phyloP scores from a whole-genome alignment of 2,113 vertebrate genomes.

The Vicugna pacos region DNA sequence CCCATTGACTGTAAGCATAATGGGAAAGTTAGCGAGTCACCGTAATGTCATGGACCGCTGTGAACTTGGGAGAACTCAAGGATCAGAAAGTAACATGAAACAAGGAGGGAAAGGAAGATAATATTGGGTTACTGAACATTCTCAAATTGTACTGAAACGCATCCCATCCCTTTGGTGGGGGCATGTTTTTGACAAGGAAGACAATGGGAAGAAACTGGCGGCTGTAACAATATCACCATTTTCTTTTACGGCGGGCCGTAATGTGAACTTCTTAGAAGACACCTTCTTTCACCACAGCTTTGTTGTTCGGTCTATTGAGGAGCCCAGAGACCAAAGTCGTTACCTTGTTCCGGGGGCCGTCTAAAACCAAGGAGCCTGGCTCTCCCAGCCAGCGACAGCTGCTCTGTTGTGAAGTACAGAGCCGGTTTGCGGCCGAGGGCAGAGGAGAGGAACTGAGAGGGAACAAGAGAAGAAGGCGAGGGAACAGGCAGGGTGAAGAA shows the following conservation, averaged over 20 bases:
- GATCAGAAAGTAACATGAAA: conserved; percentile 95
- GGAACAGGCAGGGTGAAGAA: background rate
- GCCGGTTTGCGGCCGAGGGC: background rate
- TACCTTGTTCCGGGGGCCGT: conserved; percentile 85
- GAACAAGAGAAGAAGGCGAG: background rate
- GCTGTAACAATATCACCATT: conserved; percentile 96
- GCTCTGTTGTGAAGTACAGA: conserved; percentile 31
- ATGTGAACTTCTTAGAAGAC: conserved; percentile 99
- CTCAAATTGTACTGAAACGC: conserved; percentile 94
- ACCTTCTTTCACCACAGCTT: conserved; percentile 96
- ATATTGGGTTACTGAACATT: conserved; percentile 95
- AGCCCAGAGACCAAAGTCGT: conserved; percentile 90
- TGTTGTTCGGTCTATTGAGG: conserved; percentile 88
- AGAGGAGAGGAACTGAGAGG: conserved; percentile 12
- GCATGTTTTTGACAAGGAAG: conserved; percentile 93
- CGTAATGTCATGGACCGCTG: conserved; percentile 87
- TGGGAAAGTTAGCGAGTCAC: conserved; percentile 88
- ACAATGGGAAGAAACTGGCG: conserved; percentile 94
- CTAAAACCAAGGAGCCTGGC: conserved; percentile 82
- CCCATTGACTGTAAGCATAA: conserved; percentile 91
- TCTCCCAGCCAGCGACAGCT: conserved; percentile 72
- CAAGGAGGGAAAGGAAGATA: conserved; percentile 94
- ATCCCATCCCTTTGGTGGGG: conserved; percentile 92
- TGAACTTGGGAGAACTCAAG: conserved; percentile 91
- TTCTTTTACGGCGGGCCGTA: conserved; percentile 94